Conservation (phyloP, 2,888 invertebrate genomes). For the Drosophila mettleri region DNA sequence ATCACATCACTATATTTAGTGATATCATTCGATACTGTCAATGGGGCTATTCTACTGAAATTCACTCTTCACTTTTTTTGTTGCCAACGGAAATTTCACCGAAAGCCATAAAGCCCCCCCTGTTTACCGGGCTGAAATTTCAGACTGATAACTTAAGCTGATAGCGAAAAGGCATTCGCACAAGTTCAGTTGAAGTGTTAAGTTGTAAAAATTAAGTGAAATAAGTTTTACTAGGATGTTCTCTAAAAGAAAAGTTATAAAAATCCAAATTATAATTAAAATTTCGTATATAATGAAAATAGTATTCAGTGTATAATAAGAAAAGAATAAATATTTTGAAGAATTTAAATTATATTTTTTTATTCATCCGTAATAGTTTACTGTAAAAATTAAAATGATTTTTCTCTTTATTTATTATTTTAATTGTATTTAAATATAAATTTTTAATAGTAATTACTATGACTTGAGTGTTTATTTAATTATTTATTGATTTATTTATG, state of each 20-base stretch:
- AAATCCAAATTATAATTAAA: no score
- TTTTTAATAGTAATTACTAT: slow-evolving; percentile 75
- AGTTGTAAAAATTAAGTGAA: background rate
- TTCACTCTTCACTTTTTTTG: slow-evolving; percentile 13
- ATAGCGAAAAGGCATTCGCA: background rate
- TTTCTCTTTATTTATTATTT: slow-evolving; percentile 9
- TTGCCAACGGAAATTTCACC: slow-evolving; percentile 6
- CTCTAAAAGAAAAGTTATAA: no score
- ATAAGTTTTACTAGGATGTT: background rate
- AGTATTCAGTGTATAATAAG: no score
- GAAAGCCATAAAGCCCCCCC: slow-evolving; percentile 11
- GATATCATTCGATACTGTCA: slow-evolving; percentile 35
- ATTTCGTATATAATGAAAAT: no score
- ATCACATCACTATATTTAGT: slow-evolving; percentile 28
- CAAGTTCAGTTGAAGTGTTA: background rate
- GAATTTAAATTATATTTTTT: slow-evolving; percentile 40
- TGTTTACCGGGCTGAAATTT: slow-evolving; percentile 19
- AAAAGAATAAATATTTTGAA: slow-evolving; percentile 7
- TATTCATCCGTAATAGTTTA: slow-evolving; percentile 58
- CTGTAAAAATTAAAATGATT: slow-evolving; percentile 59
- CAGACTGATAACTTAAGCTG: slow-evolving; percentile 11
- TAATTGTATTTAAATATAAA: slow-evolving; percentile 54
- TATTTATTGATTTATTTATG: slow-evolving; percentile 37
- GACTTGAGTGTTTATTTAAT: slow-evolving; percentile 67
- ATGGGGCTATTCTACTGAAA: slow-evolving; percentile 35